Evolutionary conservation across 2,797 vertebrate species (phyloP).

Genomic region (Strix occidentalis): DNA sequence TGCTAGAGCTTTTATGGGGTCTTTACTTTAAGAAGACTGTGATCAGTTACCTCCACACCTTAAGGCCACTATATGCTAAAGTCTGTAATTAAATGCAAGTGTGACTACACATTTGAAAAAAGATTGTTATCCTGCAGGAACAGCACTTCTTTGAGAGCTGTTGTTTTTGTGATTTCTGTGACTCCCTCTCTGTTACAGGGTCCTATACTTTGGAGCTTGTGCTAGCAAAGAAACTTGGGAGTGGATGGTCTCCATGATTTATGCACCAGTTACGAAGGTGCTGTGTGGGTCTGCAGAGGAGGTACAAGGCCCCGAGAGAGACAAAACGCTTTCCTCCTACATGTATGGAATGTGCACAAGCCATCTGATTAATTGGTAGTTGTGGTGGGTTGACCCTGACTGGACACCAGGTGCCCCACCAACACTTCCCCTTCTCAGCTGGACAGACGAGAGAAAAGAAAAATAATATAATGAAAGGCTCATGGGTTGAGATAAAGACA

Average conservation of each 20-base stretch:
- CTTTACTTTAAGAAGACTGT: neutral
- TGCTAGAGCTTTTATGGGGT: neutral
- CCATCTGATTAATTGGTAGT: neutral
- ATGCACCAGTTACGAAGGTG: neutral
- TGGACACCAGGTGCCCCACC: no score
- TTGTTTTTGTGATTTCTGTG: neutral
- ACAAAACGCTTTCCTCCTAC: neutral
- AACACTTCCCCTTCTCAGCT: neutral
- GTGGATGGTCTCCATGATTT: neutral
- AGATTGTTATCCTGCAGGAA: neutral
- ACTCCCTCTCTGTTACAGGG: neutral
- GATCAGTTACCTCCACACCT: neutral
- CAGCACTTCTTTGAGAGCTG: neutral
- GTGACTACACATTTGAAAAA: neutral
- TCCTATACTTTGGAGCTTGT: neutral
- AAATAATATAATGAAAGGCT: neutral
- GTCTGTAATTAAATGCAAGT: neutral
- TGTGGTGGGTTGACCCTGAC: neutral
- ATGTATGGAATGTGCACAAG: fast-evolving
- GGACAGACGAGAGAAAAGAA: neutral
- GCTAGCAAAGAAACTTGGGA: neutral
- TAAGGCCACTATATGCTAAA: neutral
- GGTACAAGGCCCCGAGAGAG: neutral
- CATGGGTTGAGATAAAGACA: neutral
- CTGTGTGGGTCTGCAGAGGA: neutral